Evolutionary conservation across 23 tunicate species (phyloP).

Genomic region (Botrylloides violaceus): DNA sequence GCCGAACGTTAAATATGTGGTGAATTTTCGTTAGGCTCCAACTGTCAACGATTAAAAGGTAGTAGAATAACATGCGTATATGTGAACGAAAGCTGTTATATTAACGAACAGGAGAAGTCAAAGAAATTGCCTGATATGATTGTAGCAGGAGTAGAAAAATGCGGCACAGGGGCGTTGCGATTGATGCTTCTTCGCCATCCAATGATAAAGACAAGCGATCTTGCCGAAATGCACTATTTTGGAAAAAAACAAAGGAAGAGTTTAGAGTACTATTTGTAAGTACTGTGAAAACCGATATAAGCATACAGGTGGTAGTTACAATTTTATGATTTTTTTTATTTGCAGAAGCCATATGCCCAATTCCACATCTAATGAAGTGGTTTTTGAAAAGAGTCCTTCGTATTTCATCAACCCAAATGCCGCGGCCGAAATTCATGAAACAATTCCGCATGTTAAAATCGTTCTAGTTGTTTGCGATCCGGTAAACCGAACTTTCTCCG

Average conservation of each 20-base stretch:
- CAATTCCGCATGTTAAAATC: conserved; percentile 34
- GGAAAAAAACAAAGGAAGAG: neutral
- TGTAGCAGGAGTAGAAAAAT: neutral
- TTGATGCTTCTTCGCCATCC: neutral
- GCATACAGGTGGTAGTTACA: no score
- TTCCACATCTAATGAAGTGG: conserved; percentile 5
- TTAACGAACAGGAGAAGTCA: neutral
- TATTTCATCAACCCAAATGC: conserved; percentile 28
- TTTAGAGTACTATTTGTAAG: neutral
- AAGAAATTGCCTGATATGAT: neutral
- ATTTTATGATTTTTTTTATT: no score
- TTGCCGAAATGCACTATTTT: neutral
- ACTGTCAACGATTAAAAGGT: no score
- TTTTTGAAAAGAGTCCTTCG: conserved; percentile 52
- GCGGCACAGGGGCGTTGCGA: neutral
- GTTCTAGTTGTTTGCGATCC: conserved; percentile 55
- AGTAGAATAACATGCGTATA: no score
- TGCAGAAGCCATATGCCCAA: conserved; percentile 26
- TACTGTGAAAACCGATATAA: no score
- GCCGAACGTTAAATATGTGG: no score
- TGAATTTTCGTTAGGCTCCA: no score
- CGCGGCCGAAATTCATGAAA: conserved; percentile 6
- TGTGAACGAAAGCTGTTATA: no score
- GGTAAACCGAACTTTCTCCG: conserved; percentile 38
- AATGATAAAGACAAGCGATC: neutral